Percentiles rank a stretch among this genome's conserved stretches.
Conservation (phyloP, 2,888 invertebrate genomes). For the Gryllus longicercus region DNA sequence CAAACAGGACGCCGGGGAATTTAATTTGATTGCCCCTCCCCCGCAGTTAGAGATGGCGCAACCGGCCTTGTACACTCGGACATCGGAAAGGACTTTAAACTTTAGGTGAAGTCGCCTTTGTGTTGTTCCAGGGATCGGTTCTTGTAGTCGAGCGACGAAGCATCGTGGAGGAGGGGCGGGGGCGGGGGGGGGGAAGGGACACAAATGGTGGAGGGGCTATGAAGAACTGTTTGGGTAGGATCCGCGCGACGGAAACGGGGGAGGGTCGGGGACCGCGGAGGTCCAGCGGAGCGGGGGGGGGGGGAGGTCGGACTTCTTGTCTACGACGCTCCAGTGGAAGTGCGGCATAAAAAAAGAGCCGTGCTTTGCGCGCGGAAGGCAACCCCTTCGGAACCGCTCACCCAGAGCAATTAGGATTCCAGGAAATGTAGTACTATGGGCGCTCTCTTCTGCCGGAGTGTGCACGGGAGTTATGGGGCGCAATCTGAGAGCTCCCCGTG, state of each 20-base stretch:
- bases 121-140: background rate
- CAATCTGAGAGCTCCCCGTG: background rate
- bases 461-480: background rate
- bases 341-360: background rate
- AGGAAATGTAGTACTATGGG: background rate
- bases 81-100: background rate
- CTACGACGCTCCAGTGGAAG: background rate
- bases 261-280: background rate
- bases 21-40: slow-evolving; percentile 36
- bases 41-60: slow-evolving; percentile 20
- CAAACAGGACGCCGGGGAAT: slow-evolving; percentile 36
- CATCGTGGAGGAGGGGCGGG: too few species aligned
- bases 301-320: background rate
- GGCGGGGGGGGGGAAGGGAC: background rate
- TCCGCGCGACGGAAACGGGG: background rate
- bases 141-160: background rate
- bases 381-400: background rate
- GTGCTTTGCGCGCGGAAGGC: background rate
- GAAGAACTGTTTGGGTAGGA: background rate
- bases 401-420: background rate
- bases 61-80: background rate
- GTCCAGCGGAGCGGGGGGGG: background rate
- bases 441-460: background rate
- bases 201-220: background rate
- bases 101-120: background rate